Percentiles rank a stretch among this genome's conserved stretches.
These are phyloP conservation scores for Oryzias melastigma DNA, from an alignment of 2,113 vertebrate genomes.

Conservation along the genomic window DNA sequence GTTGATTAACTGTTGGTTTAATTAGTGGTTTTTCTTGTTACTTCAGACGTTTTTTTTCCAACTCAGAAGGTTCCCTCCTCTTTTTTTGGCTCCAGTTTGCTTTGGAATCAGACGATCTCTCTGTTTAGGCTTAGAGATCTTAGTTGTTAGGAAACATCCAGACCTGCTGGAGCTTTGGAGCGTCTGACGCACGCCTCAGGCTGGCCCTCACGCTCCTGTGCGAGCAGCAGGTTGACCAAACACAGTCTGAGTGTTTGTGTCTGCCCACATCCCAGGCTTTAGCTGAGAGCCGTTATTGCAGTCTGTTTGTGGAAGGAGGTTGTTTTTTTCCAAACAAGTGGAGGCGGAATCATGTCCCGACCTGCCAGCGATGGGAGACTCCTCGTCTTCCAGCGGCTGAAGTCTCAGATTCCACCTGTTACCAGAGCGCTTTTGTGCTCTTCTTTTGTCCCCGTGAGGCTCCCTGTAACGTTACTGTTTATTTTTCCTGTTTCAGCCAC, in stretches of 20 bases:
- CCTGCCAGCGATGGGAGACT: conserved; percentile 49
- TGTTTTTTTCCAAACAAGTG: background rate
- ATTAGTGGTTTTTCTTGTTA: no score
- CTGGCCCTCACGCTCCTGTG: no score
- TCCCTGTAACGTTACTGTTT: background rate
- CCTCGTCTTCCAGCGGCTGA: conserved; percentile 16
- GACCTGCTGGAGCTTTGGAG: no score
- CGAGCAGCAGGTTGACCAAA: background rate
- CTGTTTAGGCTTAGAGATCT: no score
- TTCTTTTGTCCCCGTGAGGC: background rate
- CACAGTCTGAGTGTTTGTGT: background rate
- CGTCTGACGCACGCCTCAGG: no score
- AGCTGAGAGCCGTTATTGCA: conserved; percentile 23
- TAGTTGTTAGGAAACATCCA: no score
- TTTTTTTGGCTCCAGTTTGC: no score
- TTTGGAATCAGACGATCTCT: no score
- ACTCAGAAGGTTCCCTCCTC: no score
- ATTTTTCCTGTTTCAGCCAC: conserved; percentile 41
- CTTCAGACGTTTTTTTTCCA: no score
- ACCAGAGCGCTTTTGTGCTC: conserved; percentile 1
- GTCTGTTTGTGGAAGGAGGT: background rate
- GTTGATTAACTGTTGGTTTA: no score
- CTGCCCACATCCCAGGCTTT: conserved; percentile 5
- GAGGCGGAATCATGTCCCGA: conserved; percentile 30
- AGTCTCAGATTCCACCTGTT: conserved; percentile 26